A percentile compares a stretch with the other conserved stretches of the same genome.
Conservation (phyloP, 2,113 vertebrate species). For the Caloenas nicobarica region DNA sequence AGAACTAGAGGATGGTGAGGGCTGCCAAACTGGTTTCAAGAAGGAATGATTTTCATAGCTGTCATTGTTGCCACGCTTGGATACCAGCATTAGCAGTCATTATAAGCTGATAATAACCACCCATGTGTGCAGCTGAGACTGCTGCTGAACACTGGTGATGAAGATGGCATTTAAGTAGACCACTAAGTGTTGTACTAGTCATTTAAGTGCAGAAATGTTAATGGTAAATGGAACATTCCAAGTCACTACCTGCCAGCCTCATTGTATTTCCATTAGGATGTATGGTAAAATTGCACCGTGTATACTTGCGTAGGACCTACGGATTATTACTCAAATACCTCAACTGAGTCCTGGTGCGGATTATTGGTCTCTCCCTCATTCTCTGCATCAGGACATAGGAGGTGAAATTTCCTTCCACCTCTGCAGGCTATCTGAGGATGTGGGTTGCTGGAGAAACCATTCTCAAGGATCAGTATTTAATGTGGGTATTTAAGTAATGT, state of each 20-base stretch:
- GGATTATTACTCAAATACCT: not conserved
- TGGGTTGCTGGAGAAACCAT: not conserved
- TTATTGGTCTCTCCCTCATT: not conserved
- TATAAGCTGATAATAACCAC: not conserved
- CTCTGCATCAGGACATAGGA: not conserved
- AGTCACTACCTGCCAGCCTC: not conserved
- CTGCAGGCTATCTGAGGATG: not conserved
- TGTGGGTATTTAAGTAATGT: accelerated
- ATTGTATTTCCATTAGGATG: not conserved
- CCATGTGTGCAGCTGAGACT: not conserved
- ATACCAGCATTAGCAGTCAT: not conserved
- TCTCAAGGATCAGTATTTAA: not conserved
- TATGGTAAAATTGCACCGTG: not conserved
- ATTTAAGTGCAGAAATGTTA: not conserved
- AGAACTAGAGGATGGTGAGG: not conserved
- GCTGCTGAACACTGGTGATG: not conserved
- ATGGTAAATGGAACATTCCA: not conserved
- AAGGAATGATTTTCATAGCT: not conserved
- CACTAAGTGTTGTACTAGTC: not conserved
- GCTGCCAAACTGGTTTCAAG: not conserved
- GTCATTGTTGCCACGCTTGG: not conserved
- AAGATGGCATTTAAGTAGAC: not conserved
- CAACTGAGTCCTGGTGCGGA: not conserved
- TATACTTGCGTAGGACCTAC: not conserved
- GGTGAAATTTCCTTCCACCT: not conserved